Base-by-base conservation (phyloP, 2,888 invertebrate genomes). In the Hyposoter didymator region DNA sequence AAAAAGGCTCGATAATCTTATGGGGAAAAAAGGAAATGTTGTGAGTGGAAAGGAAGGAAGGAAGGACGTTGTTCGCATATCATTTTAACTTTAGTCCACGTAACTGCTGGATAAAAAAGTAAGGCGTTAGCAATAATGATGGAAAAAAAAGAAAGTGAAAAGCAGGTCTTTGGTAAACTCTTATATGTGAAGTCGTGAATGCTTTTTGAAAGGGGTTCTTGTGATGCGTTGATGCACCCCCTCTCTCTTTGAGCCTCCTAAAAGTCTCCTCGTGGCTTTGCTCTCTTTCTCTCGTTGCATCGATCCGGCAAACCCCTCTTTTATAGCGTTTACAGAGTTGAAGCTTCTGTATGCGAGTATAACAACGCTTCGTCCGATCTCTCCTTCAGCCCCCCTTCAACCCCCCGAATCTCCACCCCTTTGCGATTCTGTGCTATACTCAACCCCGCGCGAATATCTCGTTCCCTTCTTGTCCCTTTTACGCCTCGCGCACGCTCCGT, bases 281-380 rank as follows among this genome's bases (percentile, higher is more conserved):
- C 67, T 79, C 70, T 85, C 70, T 75, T 55, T 76, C 83, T 70
- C 74, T 69, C 62, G 87, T 75, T 85, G 85, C 83, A 87, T 87
- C 85, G 87, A 85, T 87, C 85, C 84, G 79, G 66, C 66, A 43
- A 72, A 55, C 74, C 69, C 84, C 87, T 80, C 83, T 83, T 69
- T 82, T 74, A 55, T 45, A 74, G 59, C 74, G 43, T 74, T 74
- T 62, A 62, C 59, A 59, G 59, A 74, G 43, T 55, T 55, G 76
- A 62, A 45, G 64, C 47, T n/a, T 67, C 62, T 52, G 67, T 43
- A 17, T 52, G 32, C 28, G 35, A 52, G 39, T 66, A 39, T 74
- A 72, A 82, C 82, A 85, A 82, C 80, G 73, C 78, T 52, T 52
- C 83, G 69, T 80, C 59, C 83, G 52, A 59, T 70, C 83, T 66